A percentile compares a stretch with the other conserved stretches of the same genome.
phyloP scores from a whole-genome alignment of 2,797 vertebrate genomes.

The Tauraco hartlaubi region DNA sequence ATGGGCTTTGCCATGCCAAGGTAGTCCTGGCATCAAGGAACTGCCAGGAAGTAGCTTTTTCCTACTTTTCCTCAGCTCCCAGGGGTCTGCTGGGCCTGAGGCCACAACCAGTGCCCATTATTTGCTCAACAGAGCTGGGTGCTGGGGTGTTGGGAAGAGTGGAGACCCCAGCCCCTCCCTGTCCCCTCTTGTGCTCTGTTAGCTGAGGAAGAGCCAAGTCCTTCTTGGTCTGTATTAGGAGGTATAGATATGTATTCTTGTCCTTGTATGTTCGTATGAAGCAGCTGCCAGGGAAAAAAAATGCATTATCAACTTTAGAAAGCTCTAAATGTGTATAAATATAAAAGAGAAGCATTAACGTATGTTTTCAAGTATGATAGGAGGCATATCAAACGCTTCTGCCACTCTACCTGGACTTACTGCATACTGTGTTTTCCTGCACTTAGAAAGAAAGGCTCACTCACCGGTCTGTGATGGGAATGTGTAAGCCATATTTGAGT shows the following conservation, averaged over 20 bases:
- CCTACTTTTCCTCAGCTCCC: neutral
- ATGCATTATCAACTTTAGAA: neutral
- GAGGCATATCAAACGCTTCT: neutral
- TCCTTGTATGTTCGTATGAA: neutral
- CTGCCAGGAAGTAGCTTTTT: fast-evolving
- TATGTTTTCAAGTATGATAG: neutral
- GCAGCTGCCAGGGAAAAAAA: neutral
- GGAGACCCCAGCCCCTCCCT: neutral
- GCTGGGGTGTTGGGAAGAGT: neutral
- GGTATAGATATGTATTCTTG: neutral
- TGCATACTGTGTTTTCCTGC: neutral
- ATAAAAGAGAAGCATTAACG: neutral
- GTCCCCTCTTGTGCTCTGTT: neutral
- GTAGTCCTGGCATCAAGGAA: neutral
- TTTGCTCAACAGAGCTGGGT: neutral
- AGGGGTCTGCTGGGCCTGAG: neutral
- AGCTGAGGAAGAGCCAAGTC: neutral
- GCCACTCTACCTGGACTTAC: neutral
- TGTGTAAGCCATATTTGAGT: neutral
- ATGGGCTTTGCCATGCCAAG: neutral
- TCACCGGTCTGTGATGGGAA: neutral
- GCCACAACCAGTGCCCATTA: fast-evolving
- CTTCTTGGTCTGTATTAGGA: neutral
- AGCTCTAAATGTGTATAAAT: neutral
- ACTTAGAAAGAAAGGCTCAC: neutral